Base-by-base conservation (phyloP, 2,113 vertebrate genomes). In the Mungos mungo region DNA sequence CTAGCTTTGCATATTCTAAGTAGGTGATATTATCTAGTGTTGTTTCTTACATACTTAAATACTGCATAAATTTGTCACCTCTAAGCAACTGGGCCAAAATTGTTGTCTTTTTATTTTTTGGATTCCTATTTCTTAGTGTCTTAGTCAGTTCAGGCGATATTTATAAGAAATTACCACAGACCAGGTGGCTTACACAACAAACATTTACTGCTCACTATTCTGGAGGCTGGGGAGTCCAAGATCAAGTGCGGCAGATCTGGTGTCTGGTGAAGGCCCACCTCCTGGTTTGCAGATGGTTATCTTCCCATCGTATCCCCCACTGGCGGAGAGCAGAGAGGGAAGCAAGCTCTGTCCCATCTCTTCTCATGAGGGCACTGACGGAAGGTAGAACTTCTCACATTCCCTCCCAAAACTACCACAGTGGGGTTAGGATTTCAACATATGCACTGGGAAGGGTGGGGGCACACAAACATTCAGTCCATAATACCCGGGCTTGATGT, bases 1-100 rank as follows among this genome's bases (percentile, higher is more conserved):
- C 97, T 88, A 96, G 96, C 74, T 96, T 97, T 97, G 97, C 96
- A 97, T 98, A 97, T 97, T 97, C 96, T 97, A 98, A 98, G 95
- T 96, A 98, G 97, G 94, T 97, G 94, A 96, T 97, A 96, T 97
- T 97, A 98, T 97, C 97, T 92, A 76, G 77, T 93, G 79, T 88
- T 92, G 95, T 96, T 97, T 95, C 97, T 97, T 97, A 92, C 52
- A 92, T 85, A 85, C 84, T 98, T 97, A 95, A 96, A 94, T 65
- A 84, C 76, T 72, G 93, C 96, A 97, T 96, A 94, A 96, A 98
- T 97, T 88, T 95, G 82, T 97, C 66, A 96, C 88, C 47, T 96
- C 97, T 81, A 90, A 95, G 77, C 71, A 92, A 93, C 52, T 52
- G 60, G 85, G 94, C 94, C 76, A 88, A 92, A 85, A 90, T 71